Conservation (phyloP, 2,888 invertebrate species). For the Salticus scenicus region DNA sequence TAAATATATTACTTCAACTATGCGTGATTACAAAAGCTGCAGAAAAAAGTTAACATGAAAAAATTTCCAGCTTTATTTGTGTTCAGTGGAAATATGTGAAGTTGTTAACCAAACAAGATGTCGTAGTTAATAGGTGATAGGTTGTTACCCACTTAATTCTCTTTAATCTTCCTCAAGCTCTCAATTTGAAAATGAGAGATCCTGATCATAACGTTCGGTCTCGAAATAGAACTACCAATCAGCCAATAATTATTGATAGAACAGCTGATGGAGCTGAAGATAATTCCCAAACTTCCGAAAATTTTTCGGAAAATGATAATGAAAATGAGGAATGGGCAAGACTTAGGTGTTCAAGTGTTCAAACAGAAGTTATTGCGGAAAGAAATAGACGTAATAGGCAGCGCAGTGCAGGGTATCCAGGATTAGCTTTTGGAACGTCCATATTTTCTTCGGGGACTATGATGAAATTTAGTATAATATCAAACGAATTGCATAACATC, state of each 20-base stretch:
- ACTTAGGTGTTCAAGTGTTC: slow-evolving; percentile 90
- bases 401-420: slow-evolving; percentile 72
- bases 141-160: slow-evolving; percentile 33
- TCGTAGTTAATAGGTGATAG: slow-evolving; percentile 27
- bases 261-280: slow-evolving; percentile 70
- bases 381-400: slow-evolving; percentile 70
- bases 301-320: slow-evolving; percentile 79
- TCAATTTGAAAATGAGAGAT: slow-evolving; percentile 43
- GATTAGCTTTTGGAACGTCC: slow-evolving; percentile 79
- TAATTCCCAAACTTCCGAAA: slow-evolving; percentile 10
- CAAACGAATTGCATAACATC: slow-evolving; percentile 97
- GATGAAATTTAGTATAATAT: slow-evolving; percentile 98
- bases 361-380: slow-evolving; percentile 84
- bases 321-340: slow-evolving; percentile 80
- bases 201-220: slow-evolving; percentile 43
- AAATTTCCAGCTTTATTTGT: background rate
- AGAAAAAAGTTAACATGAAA: slow-evolving; percentile 32
- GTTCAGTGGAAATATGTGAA: background rate
- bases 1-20: slow-evolving; percentile 1
- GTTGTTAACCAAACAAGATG: background rate
- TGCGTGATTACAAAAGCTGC: slow-evolving; percentile 40
- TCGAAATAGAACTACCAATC: slow-evolving; percentile 26
- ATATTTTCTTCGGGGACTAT: slow-evolving; percentile 96
- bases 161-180: slow-evolving; percentile 22
- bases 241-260: slow-evolving; percentile 53